These are phyloP conservation scores for Ambastaia sidthimunki DNA, from an alignment of 2,797 vertebrate genomes.

Conservation along the genomic window DNA sequence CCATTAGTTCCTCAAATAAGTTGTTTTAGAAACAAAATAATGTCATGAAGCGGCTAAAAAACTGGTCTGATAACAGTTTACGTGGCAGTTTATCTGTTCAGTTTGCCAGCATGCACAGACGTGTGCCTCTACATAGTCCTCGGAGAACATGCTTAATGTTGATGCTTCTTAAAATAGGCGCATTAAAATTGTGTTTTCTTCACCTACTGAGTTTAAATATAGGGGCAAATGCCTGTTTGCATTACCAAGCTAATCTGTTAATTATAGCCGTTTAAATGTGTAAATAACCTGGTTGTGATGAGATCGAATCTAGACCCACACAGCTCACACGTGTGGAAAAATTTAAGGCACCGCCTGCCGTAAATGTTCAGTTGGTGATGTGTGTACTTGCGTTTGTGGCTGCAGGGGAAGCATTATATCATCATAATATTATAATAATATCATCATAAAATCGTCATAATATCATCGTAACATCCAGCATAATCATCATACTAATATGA, in stretches of 20 bases:
- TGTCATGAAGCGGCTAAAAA: too few species aligned
- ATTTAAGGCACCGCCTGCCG: neutral
- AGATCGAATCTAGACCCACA: neutral
- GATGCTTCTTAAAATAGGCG: neutral
- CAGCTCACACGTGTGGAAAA: neutral
- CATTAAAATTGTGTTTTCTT: neutral
- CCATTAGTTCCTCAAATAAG: neutral
- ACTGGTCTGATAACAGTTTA: neutral
- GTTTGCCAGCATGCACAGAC: neutral
- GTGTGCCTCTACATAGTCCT: neutral
- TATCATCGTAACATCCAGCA: neutral
- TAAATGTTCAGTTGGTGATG: slow-evolving; percentile 23
- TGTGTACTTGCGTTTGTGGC: slow-evolving; percentile 28
- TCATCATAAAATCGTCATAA: neutral
- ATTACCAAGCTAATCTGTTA: neutral
- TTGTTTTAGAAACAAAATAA: too few species aligned
- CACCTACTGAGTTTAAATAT: neutral
- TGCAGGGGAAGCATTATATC: slow-evolving; percentile 7
- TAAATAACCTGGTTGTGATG: slow-evolving; percentile 1
- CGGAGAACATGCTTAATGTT: neutral
- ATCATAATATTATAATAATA: neutral
- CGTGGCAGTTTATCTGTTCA: neutral
- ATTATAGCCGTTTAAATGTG: neutral
- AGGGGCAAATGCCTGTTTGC: neutral
- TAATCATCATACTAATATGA: slow-evolving; percentile 22